Evolutionary conservation across 2,888 invertebrate species (phyloP), one percentile per base, ranked within the genome.

Genomic region (Erebia palarica): DNA sequence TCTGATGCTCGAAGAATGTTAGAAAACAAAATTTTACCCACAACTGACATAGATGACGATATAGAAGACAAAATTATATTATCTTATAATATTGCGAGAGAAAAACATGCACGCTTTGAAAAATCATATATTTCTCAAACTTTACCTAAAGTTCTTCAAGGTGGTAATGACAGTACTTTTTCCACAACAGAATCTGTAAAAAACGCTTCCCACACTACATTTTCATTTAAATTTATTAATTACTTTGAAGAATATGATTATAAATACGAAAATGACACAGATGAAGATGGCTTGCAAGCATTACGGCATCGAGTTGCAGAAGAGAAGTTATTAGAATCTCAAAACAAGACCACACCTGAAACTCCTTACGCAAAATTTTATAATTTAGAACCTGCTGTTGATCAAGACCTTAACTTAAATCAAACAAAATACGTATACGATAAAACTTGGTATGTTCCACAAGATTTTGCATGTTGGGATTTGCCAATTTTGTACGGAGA

Each of bases 401-500:
- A 74, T 13, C 75, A 73, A 70, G 55, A 79, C 8, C 65, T 77
- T 49, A 55, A 76, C 3, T 72, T 72, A 65, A 53, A 76, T 60
- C 53, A 67, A 49, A 58, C 70, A 69, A 73, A 68, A 49, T 74
- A 75, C 9, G 72, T 61, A 55, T 49, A 71, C 51, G 74, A 74
- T 36, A 76, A 78, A 49, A 68, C 81, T 53, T 92, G 91, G 92
- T 92, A 88, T 71, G 86, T 89, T 2, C 85, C 88, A 36, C 89
- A 90, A 81, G 82, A 82, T 72, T 81, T 82, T 67, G 86, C 89
- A 14, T 92, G 92, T 79, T 92, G 91, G 91, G 81, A 90, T 51
- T 79, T 92, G 63, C 91, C 92, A 3, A 72, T 87, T 14, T 71
- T 92, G 16, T 88, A 87, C 76, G 92, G 88, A 68, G 84, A 85